These are phyloP conservation scores for Ahaetulla prasina DNA, from an alignment of 2,113 vertebrate genomes.

Conservation along the genomic window DNA sequence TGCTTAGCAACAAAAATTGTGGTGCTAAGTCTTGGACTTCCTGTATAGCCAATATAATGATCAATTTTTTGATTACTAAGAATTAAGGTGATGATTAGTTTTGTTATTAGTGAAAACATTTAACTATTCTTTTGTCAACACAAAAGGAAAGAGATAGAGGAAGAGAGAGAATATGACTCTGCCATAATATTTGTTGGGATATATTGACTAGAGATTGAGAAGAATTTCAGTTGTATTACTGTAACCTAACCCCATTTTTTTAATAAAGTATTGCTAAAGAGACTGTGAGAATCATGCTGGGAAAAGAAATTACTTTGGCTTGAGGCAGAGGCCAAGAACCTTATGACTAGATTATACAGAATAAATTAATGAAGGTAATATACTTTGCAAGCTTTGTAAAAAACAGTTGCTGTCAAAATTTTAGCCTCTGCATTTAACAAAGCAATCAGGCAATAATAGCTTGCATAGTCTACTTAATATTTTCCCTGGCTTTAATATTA, in stretches of 20 bases:
- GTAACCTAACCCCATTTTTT: not conserved
- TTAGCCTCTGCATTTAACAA: not conserved
- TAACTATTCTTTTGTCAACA: not conserved
- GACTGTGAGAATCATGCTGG: not conserved
- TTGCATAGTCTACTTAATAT: not conserved
- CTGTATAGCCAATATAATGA: not conserved
- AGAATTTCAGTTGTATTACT: not conserved
- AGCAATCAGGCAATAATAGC: not conserved
- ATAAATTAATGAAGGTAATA: not conserved
- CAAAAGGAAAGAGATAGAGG: not conserved
- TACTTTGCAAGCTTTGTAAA: not conserved
- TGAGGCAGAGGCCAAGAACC: not conserved
- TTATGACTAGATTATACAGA: not conserved
- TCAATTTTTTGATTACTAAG: not conserved
- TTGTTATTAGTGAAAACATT: not conserved
- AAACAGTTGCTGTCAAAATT: not conserved
- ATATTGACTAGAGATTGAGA: not conserved
- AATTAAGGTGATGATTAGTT: not conserved
- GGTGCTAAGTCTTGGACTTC: too few species aligned
- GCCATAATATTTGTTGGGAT: not conserved
- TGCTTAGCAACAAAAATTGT: too few species aligned
- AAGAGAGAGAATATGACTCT: not conserved
- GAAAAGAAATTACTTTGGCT: not conserved
- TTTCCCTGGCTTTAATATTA: not conserved
- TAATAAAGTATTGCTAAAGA: not conserved